Percentiles rank a stretch among this genome's conserved stretches.
These are phyloP conservation scores for Frieseomelitta varia DNA, from an alignment of 1,140 invertebrate genomes.

Conservation along the genomic window DNA sequence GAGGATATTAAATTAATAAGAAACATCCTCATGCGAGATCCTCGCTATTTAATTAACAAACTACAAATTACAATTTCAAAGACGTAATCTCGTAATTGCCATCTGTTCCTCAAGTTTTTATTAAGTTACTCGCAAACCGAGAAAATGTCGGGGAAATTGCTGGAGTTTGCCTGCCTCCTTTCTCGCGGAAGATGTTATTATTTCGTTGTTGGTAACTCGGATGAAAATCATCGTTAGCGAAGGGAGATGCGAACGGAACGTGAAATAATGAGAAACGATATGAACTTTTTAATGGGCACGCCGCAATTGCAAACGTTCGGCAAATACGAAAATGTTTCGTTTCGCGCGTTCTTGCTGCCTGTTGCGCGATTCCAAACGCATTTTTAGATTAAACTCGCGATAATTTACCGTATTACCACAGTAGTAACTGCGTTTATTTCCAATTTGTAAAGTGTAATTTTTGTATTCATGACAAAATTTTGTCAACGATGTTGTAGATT, in stretches of 20 bases:
- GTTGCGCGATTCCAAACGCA: too few species aligned
- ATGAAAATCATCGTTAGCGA: constrained; percentile 4
- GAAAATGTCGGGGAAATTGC: background rate
- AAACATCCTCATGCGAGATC: background rate
- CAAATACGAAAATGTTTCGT: background rate
- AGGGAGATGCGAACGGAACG: background rate
- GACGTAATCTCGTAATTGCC: background rate
- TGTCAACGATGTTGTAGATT: too few species aligned
- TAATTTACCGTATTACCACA: background rate
- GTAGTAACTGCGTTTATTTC: background rate
- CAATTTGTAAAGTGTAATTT: too few species aligned
- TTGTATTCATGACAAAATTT: too few species aligned
- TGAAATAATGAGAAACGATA: background rate
- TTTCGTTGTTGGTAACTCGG: background rate
- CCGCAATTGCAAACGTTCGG: background rate
- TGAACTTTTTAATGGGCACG: background rate
- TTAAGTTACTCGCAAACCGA: background rate
- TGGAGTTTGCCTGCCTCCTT: background rate
- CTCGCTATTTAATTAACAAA: background rate
- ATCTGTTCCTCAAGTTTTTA: background rate
- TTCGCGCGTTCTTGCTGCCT: too few species aligned
- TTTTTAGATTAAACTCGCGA: background rate
- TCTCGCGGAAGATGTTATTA: background rate
- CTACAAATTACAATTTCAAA: background rate
- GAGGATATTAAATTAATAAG: background rate